Evolutionary conservation across 2,888 invertebrate species (phyloP).

Genomic region (Lithophane semibrunnea): DNA sequence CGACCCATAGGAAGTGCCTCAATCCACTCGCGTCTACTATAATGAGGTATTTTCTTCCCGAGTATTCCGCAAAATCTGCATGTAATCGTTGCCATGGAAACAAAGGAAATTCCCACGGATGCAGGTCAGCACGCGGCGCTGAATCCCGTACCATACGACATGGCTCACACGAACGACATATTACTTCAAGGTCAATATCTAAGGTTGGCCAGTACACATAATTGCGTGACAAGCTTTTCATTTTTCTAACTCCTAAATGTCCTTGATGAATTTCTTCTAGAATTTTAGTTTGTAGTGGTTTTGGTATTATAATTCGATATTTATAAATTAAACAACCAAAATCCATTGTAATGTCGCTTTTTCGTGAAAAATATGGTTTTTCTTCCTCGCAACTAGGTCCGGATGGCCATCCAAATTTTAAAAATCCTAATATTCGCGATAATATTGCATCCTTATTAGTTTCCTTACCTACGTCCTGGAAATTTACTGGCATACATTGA

Average conservation of each 20-base stretch:
- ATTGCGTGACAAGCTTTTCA: slow-evolving; percentile 1
- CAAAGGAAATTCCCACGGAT: slow-evolving; percentile 17
- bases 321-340: too few species aligned
- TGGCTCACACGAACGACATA: slow-evolving; percentile 2
- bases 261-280: slow-evolving; percentile 2
- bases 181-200: slow-evolving; percentile 3
- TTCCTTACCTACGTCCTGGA: too few species aligned
- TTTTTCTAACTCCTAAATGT: slow-evolving; percentile 1
- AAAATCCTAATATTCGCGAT: too few species aligned
- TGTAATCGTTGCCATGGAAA: slow-evolving; percentile 6
- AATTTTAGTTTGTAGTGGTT: background rate
- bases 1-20: background rate
- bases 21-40: slow-evolving; percentile 3
- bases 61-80: slow-evolving; percentile 1
- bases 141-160: slow-evolving; percentile 6
- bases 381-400: background rate
- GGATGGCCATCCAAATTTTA: too few species aligned
- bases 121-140: background rate
- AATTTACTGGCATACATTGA: too few species aligned
- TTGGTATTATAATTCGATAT: background rate
- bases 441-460: too few species aligned
- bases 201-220: background rate
- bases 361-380: too few species aligned
- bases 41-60: slow-evolving; percentile 5
- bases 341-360: too few species aligned